phyloP scores from a whole-genome alignment of 2,797 vertebrate genomes.

The Australoheros facetus region DNA sequence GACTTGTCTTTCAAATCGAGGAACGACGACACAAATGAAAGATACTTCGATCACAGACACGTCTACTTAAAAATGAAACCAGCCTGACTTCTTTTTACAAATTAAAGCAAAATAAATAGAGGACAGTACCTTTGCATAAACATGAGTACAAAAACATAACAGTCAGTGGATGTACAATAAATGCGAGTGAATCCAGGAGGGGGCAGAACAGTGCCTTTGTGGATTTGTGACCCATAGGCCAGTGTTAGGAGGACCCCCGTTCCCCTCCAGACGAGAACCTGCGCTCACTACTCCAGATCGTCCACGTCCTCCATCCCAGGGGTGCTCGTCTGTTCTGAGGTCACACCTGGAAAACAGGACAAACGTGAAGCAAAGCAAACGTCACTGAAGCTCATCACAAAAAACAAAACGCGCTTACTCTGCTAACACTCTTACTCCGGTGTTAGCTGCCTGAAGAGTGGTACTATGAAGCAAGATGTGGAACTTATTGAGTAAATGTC shows the following conservation, averaged over 20 bases:
- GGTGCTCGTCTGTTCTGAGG: slow-evolving; percentile 81
- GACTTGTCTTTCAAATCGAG: slow-evolving; percentile 69
- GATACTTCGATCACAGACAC: slow-evolving; percentile 41
- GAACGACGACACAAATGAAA: slow-evolving; percentile 36
- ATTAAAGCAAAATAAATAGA: slow-evolving; percentile 71
- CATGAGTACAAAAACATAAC: slow-evolving; percentile 71
- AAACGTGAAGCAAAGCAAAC: not conserved
- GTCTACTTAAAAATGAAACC: slow-evolving; percentile 42
- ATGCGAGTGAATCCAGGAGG: slow-evolving; percentile 49
- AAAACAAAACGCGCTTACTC: no score
- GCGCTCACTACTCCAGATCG: slow-evolving; percentile 71
- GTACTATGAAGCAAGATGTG: no score
- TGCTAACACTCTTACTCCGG: no score
- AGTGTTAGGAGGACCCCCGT: slow-evolving; percentile 5
- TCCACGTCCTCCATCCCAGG: slow-evolving; percentile 74
- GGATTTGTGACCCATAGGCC: slow-evolving; percentile 34
- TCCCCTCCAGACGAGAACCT: not conserved
- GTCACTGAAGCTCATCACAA: not conserved
- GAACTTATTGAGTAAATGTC: no score
- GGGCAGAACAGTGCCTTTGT: slow-evolving; percentile 31
- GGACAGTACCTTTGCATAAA: slow-evolving; percentile 67
- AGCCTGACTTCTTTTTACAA: slow-evolving; percentile 38
- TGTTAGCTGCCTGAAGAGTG: no score
- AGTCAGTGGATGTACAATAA: slow-evolving; percentile 70
- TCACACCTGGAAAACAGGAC: slow-evolving; percentile 70